phyloP scores from a whole-genome alignment of 2,888 invertebrate species.

The Dolomedes plantarius region DNA sequence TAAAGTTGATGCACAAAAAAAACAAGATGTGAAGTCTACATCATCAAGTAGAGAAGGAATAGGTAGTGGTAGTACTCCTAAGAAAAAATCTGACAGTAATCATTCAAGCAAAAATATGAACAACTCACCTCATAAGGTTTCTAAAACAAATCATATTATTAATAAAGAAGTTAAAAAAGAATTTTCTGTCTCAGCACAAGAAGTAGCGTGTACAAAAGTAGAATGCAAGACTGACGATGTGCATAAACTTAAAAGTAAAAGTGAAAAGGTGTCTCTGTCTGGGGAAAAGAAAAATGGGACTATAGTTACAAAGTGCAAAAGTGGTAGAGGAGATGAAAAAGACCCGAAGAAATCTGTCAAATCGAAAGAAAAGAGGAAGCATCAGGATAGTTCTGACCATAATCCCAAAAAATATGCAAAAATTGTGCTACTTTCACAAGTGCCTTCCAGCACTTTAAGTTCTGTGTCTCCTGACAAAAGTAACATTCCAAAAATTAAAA shows the following conservation, averaged over 20 bases:
- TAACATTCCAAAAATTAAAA: conserved; percentile 52
- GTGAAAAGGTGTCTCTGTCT: conserved; percentile 11
- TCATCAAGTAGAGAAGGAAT: conserved; percentile 19
- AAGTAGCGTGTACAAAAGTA: neutral
- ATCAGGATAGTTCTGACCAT: conserved; percentile 24
- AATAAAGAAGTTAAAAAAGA: conserved; percentile 29
- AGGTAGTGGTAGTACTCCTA: conserved; percentile 32
- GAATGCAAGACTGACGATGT: neutral
- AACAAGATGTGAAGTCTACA: neutral
- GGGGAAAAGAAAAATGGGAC: conserved; percentile 51
- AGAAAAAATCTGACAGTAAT: conserved; percentile 18
- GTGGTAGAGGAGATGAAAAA: neutral
- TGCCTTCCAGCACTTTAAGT: conserved; percentile 23
- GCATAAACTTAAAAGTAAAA: neutral
- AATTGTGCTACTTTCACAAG: neutral
- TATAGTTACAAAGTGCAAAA: neutral
- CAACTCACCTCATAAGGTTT: conserved; percentile 23
- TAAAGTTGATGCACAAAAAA: neutral
- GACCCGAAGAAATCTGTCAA: conserved; percentile 11
- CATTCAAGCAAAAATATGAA: conserved; percentile 3
- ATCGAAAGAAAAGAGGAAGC: conserved; percentile 50
- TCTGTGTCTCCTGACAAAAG: conserved; percentile 30
- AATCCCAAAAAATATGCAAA: conserved; percentile 26
- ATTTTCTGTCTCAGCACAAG: neutral
- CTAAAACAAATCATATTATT: conserved; percentile 28